These are phyloP conservation scores for Periophthalmodon schlosseri DNA, from an alignment of 2,113 vertebrate species.

Conservation along the genomic window DNA sequence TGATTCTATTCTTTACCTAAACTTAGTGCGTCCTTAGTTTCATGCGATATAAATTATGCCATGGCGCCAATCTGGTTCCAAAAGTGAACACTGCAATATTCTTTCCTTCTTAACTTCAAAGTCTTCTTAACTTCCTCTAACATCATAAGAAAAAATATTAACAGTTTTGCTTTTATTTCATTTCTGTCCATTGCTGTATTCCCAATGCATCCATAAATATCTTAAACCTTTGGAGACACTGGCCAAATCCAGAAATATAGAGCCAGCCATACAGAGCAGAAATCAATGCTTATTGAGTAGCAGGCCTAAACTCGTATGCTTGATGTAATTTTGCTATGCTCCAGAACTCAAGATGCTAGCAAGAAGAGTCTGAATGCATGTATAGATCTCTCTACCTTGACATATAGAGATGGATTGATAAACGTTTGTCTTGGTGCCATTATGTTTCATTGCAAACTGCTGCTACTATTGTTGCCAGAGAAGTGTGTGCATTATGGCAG, in stretches of 20 bases:
- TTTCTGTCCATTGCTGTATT: not conserved
- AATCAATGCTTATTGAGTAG: conserved; percentile 51
- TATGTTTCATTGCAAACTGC: conserved; percentile 38
- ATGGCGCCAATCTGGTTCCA: not conserved
- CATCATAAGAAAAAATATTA: not conserved
- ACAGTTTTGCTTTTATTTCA: not conserved
- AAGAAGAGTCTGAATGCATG: conserved; percentile 26
- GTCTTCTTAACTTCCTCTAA: not conserved
- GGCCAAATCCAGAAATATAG: conserved; percentile 35
- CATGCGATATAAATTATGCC: not conserved
- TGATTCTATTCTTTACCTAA: not conserved
- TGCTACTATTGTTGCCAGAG: conserved; percentile 24
- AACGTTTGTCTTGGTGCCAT: conserved; percentile 11
- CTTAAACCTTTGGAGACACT: conserved; percentile 29
- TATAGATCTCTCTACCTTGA: conserved; percentile 44
- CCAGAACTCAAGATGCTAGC: conserved; percentile 13
- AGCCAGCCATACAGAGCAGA: conserved; percentile 17
- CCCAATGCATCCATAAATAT: conserved; percentile 28
- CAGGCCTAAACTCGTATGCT: conserved; percentile 18
- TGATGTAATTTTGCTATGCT: conserved; percentile 45
- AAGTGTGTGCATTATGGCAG: conserved; percentile 34
- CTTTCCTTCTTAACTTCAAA: not conserved
- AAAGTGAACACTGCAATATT: not conserved
- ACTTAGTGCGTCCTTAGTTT: not conserved
- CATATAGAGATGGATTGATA: conserved; percentile 42